Evolutionary conservation across 2,113 vertebrate species (phyloP), one percentile per base, ranked within the genome.

Genomic region (Anser cygnoides): DNA sequence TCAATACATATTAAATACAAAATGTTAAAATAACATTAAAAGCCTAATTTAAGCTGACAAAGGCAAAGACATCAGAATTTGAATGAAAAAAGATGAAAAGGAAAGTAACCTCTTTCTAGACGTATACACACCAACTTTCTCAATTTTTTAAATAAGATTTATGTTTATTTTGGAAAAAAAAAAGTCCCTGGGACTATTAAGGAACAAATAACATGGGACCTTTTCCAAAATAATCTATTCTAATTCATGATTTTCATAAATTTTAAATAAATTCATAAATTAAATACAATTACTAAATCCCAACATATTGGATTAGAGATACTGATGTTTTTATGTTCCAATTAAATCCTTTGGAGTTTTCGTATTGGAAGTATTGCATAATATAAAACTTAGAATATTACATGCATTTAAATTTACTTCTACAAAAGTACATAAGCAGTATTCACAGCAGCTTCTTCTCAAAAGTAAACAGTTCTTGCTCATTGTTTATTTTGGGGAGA

Each of bases 401-500:
- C 5, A 2, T 91, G 25, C 31, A 39, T 54, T 72, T 91, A 89
- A 84, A 83, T 20, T 16, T 41, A 20, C 21, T 83, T 82, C 18
- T 35, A 59, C 62, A 84, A 87, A 61, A 84, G 23, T 28, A 68
- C 65, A 84, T 73, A 54, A 37, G 54, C 41, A 57, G 13, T 39
- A 84, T 71, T 66, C 73, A 89, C 43, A 92, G 54, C 37, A 82
- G 67, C 20, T 84, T 71, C 59, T 94, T 81, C 65, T 70, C 46
- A 82, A 91, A 79, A 17, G 50, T 57, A 94, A 96, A 83, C 44
- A 57, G 17, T 73, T 59, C 43, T 11, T 61, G 26, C 18, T 90
- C 61, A 0, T 70, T 79, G 71, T 94, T 95, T 95, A 63, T 95
- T 81, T 74, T 95, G 88, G 92, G 88, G 90, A 90, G 66, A 92